phyloP scores from a whole-genome alignment of 1,140 invertebrate genomes.

The Pogonomyrmex barbatus region DNA sequence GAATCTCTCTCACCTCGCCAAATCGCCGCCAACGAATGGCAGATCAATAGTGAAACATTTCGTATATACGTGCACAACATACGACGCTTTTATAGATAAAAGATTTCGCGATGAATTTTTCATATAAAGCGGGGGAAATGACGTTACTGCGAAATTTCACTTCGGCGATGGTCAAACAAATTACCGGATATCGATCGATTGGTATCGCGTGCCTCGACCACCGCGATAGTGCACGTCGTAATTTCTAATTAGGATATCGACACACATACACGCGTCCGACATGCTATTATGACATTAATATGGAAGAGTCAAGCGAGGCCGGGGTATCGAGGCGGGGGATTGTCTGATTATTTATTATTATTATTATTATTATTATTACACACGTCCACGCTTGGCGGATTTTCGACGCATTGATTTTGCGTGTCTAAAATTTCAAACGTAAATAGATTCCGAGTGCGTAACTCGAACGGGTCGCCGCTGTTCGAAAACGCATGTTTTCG shows the following conservation, averaged over 20 bases:
- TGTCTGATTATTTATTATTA: constrained; percentile 38
- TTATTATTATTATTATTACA: constrained; percentile 21
- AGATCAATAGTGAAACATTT: constrained; percentile 53
- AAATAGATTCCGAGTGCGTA: constrained; percentile 52
- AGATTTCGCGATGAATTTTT: constrained; percentile 54
- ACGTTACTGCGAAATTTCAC: constrained; percentile 23
- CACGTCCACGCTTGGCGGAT: not conserved
- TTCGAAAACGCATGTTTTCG: constrained; percentile 43
- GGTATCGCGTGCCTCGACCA: constrained; percentile 16
- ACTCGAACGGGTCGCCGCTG: constrained; percentile 4
- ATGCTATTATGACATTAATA: constrained; percentile 30
- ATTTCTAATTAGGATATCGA: constrained; percentile 48
- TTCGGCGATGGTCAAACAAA: not conserved
- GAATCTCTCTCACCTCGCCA: constrained; percentile 41
- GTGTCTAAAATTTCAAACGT: constrained; percentile 53
- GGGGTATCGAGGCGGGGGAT: not conserved
- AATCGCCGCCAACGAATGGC: constrained; percentile 50
- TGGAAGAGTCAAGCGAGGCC: not conserved
- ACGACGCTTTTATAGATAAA: constrained; percentile 44
- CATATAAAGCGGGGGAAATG: not conserved
- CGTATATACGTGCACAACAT: constrained; percentile 12
- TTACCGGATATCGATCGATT: constrained; percentile 32
- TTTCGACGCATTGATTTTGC: constrained; percentile 53
- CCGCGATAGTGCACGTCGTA: constrained; percentile 24
- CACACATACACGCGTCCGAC: not conserved